Base-by-base conservation (phyloP, 2,113 vertebrate genomes). In the Neolamprologus longior region DNA sequence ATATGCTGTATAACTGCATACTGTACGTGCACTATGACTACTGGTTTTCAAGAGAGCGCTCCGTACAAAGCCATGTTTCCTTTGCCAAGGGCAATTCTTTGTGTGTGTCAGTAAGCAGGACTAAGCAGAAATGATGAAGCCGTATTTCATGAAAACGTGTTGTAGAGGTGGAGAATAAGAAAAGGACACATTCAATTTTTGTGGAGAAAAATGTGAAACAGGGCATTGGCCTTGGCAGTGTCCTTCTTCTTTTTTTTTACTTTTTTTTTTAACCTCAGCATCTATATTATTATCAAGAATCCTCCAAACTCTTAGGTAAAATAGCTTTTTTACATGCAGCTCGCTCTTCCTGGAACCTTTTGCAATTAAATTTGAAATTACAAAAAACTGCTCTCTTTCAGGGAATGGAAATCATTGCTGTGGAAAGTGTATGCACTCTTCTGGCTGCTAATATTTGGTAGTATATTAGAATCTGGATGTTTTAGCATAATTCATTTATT, bases 281-380 rank as follows among this genome's bases (percentile, higher is more conserved):
- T 66, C 47, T 82, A 47, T 78, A 37, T 82, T 80, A 73, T 82
- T 86, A 82, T 71, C 50, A 55, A 31, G 26, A 78, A 28, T 63
- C 82, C 57, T 47, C 33, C 24, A 84, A 88, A 87, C 15, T 88
- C 55, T 66, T 53, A n/a, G 55, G 26, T 42, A 45, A 71, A 81
- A 33, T 17, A 53, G 61, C 47, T 71, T 35, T 83, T 91, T 88
- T 80, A 50, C 50, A 81, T 88, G 83, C 86, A 40, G 83, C 91
- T 63, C 37, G 12, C 15, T 83, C 83, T 76, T 54, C 54, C 61
- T 66, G 81, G 81, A 86, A 85, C 26, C 35, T 71, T 87, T 26
- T 82, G 63, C 85, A 88, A 87, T 93, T 91, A 88, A 85, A 88
- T 92, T 88, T 82, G 42, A 91, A 89, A 85, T 86, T 82, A 81